These are phyloP conservation scores for Rhodophaea formosa DNA, from an alignment of 2,888 invertebrate species.

Conservation along the genomic window DNA sequence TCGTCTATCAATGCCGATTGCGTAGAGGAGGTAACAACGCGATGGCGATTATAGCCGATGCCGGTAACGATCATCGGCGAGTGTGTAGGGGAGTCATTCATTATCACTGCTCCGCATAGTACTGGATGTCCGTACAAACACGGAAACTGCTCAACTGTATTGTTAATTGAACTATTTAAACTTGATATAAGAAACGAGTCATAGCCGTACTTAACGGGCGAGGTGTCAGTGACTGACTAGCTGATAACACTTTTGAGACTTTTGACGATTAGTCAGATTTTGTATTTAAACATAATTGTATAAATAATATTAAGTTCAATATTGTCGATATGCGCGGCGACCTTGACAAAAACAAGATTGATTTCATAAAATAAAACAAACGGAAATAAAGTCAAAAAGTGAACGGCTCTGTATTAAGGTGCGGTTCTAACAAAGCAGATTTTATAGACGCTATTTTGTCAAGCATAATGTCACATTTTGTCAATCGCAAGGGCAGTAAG, in stretches of 20 bases:
- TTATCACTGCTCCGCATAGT: neutral
- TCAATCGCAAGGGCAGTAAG: neutral
- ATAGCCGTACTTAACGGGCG: conserved; percentile 33
- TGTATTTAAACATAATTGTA: neutral
- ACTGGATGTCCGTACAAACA: neutral
- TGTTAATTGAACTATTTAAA: conserved; percentile 17
- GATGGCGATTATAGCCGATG: no score
- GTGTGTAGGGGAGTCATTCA: no score
- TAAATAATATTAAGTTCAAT: neutral
- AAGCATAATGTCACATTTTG: no score
- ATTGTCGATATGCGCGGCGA: neutral
- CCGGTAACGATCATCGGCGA: no score
- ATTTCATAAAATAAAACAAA: no score
- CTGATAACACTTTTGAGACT: neutral
- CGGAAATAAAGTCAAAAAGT: neutral
- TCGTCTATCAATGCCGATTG: no score
- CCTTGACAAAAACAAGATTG: neutral
- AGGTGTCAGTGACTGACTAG: conserved; percentile 2
- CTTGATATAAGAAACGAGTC: conserved; percentile 37
- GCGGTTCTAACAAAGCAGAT: neutral
- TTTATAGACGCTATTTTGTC: neutral
- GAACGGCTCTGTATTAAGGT: neutral
- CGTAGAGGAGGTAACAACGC: no score
- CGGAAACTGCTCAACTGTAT: conserved; percentile 40
- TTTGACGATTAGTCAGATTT: neutral